Evolutionary conservation across 2,113 vertebrate genomes (phyloP).

Genomic region (Gobio gobio): DNA sequence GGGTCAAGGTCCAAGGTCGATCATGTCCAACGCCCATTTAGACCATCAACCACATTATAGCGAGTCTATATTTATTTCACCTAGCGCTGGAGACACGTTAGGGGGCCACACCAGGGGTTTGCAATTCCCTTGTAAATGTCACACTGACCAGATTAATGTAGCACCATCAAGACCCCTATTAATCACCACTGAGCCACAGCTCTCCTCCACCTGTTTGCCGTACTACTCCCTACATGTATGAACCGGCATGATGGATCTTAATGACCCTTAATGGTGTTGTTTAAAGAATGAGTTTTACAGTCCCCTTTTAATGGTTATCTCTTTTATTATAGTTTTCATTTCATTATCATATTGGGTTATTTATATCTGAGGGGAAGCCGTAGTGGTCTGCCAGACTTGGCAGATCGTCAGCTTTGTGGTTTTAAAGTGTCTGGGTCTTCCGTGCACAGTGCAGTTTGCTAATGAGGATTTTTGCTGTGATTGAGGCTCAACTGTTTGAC

Average conservation of each 20-base stretch:
- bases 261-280: conserved; percentile 33
- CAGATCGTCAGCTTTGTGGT: not conserved
- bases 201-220: conserved; percentile 14
- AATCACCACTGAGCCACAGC: conserved; percentile 34
- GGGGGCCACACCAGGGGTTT: conserved; percentile 18
- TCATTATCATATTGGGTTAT: conserved; percentile 10
- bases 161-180: conserved; percentile 39
- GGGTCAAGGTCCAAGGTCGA: conserved; percentile 38
- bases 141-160: conserved; percentile 56
- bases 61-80: conserved; percentile 46
- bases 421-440: not conserved
- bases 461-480: conserved; percentile 13
- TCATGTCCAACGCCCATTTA: conserved; percentile 49
- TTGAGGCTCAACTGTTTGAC: conserved; percentile 30
- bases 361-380: not conserved
- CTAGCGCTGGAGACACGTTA: conserved; percentile 3
- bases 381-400: not conserved
- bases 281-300: not conserved
- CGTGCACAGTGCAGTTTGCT: not conserved
- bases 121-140: conserved; percentile 18
- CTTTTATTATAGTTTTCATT: conserved; percentile 6
- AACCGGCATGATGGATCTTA: conserved; percentile 31
- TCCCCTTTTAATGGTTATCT: not conserved
- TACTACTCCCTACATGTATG: conserved; percentile 4
- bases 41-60: conserved; percentile 27